A percentile compares a stretch with the other conserved stretches of the same genome.
phyloP scores from a whole-genome alignment of 2,888 invertebrate species.

The Drosophila fulvimacula region DNA sequence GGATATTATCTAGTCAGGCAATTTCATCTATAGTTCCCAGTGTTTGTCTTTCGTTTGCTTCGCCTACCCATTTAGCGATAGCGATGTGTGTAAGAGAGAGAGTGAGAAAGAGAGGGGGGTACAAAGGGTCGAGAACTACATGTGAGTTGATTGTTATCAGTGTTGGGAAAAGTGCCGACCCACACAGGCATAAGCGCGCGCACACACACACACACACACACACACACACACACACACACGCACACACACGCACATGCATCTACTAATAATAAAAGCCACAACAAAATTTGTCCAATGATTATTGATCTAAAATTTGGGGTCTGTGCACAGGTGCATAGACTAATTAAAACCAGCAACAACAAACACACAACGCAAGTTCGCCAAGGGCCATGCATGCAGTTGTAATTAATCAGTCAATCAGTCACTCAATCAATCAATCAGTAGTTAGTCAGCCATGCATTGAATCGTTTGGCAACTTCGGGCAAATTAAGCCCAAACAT shows the following conservation, averaged over 20 bases:
- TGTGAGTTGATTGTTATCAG: slow-evolving; percentile 68
- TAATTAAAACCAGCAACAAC: slow-evolving; percentile 32
- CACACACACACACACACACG: background rate
- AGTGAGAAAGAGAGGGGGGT: background rate
- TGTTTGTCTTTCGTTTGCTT: slow-evolving; percentile 52
- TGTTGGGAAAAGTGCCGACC: slow-evolving; percentile 52
- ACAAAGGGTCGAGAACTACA: slow-evolving; percentile 23
- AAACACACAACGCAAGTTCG: slow-evolving; percentile 6
- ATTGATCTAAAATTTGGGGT: slow-evolving; percentile 38
- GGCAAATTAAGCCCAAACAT: slow-evolving; percentile 56
- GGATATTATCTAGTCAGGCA: background rate
- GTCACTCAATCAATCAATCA: slow-evolving; percentile 38
- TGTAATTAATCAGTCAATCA: slow-evolving; percentile 22
- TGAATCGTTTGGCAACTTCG: slow-evolving; percentile 37
- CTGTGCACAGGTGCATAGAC: slow-evolving; percentile 42
- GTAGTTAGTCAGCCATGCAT: slow-evolving; percentile 20
- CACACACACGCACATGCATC: background rate
- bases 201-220: slow-evolving; percentile 9
- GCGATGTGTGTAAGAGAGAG: slow-evolving; percentile 10
- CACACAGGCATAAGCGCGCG: slow-evolving; percentile 2
- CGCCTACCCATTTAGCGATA: slow-evolving; percentile 37
- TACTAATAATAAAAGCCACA: slow-evolving; percentile 9
- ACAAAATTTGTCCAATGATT: slow-evolving; percentile 11
- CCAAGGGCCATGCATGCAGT: slow-evolving; percentile 39
- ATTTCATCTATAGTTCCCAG: slow-evolving; percentile 9